Percentiles rank a stretch among this genome's conserved stretches.
phyloP scores from a whole-genome alignment of 2,888 invertebrate genomes.

The Synanthedon andrenaeformis region DNA sequence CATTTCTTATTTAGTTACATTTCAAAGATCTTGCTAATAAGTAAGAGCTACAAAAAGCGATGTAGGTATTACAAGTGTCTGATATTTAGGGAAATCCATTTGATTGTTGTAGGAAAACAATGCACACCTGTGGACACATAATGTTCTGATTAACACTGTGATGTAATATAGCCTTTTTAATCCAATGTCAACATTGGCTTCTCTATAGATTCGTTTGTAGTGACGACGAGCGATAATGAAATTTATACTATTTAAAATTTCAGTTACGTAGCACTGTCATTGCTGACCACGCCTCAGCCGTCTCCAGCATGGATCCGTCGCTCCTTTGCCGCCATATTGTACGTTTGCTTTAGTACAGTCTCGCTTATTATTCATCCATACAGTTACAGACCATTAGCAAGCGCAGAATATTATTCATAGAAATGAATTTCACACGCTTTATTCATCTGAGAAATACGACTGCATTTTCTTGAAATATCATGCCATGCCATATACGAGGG shows the following conservation, averaged over 20 bases:
- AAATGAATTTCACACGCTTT: conserved; percentile 11
- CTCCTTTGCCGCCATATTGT: conserved; percentile 28
- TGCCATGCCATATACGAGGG: too few species aligned
- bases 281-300: conserved; percentile 27
- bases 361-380: conserved; percentile 33
- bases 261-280: conserved; percentile 34
- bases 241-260: conserved; percentile 27
- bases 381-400: conserved; percentile 11
- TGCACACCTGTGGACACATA: not conserved
- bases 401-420: conserved; percentile 17
- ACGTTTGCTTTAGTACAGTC: conserved; percentile 16
- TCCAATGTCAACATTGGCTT: conserved; percentile 6
- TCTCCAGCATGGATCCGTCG: conserved; percentile 33
- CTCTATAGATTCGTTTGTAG: too few species aligned
- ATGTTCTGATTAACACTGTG: conserved; percentile 6
- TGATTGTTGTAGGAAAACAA: too few species aligned
- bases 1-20: too few species aligned
- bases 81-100: too few species aligned
- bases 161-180: conserved; percentile 5
- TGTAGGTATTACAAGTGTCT: too few species aligned
- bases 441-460: too few species aligned
- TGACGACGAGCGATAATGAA: conserved; percentile 16
- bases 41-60: too few species aligned
- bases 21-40: too few species aligned
- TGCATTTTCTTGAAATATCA: too few species aligned